Conservation (phyloP, 2,113 vertebrate genomes). For the Phylloscopus trochilus region DNA sequence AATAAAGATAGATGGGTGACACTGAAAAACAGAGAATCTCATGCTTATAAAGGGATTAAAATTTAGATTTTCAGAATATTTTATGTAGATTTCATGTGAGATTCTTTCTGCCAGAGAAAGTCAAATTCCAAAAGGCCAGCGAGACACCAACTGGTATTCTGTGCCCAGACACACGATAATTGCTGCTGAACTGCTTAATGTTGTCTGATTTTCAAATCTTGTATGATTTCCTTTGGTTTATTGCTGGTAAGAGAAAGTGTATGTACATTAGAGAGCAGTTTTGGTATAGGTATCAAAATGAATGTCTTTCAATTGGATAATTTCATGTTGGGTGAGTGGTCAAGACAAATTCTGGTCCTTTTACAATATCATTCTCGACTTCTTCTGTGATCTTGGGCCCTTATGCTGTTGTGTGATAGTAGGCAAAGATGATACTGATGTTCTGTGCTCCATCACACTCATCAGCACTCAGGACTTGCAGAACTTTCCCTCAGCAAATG, state of each 20-base stretch:
- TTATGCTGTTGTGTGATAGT: not conserved
- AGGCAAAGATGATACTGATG: not conserved
- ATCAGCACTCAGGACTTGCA: not conserved
- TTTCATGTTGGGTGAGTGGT: not conserved
- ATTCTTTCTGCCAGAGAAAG: not conserved
- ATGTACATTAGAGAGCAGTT: not conserved
- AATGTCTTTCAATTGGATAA: not conserved
- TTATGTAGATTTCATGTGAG: not conserved
- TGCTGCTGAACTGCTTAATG: not conserved
- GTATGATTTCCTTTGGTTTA: not conserved
- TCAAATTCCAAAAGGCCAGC: not conserved
- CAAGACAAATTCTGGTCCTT: not conserved
- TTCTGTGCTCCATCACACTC: not conserved
- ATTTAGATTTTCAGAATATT: not conserved
- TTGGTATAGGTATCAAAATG: not conserved
- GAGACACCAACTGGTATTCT: not conserved
- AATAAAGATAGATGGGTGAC: not conserved
- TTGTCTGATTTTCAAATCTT: not conserved
- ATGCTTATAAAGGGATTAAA: rapidly evolving
- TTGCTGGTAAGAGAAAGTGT: not conserved
- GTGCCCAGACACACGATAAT: not conserved
- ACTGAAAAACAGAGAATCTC: not conserved
- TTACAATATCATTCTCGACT: not conserved
- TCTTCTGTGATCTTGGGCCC: not conserved
- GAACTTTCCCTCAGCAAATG: not conserved